These are phyloP conservation scores for Oreotrochilus melanogaster DNA, from an alignment of 2,113 vertebrate species.

Conservation along the genomic window DNA sequence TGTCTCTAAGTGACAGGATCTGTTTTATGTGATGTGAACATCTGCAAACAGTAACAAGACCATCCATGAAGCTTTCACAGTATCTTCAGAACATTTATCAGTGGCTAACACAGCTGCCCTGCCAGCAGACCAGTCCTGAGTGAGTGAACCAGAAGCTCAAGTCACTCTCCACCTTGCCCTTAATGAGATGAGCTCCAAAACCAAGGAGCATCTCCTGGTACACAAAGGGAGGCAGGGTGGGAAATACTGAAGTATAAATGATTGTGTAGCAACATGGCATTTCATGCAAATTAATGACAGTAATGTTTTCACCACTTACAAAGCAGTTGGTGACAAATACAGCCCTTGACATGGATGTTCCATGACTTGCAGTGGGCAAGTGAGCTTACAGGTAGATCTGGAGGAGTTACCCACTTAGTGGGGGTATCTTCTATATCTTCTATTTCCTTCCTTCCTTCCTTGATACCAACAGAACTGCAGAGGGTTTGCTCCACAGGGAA, in stretches of 20 bases:
- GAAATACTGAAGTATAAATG: not conserved
- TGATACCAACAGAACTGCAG: not conserved
- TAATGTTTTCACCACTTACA: not conserved
- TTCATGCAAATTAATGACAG: not conserved
- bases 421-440: not conserved
- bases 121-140: not conserved
- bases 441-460: not conserved
- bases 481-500: not conserved
- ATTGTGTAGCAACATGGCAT: not conserved
- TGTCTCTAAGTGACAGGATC: not conserved
- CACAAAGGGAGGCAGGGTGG: accelerated
- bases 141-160: not conserved
- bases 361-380: not conserved
- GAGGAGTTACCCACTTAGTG: not conserved
- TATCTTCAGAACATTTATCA: not conserved
- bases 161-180: not conserved
- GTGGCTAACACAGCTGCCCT: not conserved
- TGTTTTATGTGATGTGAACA: not conserved
- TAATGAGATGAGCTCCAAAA: not conserved
- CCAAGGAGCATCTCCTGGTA: accelerated
- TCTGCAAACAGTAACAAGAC: not conserved
- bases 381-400: not conserved
- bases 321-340: not conserved
- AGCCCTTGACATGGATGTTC: not conserved
- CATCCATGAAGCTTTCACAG: not conserved